Evolutionary conservation across 2,797 vertebrate species (phyloP), one percentile per base, ranked within the genome.

Genomic region (Peromyscus attwateri): DNA sequence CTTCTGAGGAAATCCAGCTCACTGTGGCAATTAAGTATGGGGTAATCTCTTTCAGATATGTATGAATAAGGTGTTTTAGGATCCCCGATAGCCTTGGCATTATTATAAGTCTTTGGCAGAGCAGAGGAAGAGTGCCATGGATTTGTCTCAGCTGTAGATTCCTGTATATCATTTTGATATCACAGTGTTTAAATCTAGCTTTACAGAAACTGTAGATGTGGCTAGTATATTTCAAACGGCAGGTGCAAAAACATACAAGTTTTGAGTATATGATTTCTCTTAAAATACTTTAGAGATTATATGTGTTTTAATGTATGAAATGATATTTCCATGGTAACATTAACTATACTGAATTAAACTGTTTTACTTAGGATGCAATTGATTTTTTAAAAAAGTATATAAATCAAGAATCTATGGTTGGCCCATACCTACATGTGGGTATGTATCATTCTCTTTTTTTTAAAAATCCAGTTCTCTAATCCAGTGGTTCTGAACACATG

Each of bases 1-100:
- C 49, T 94, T 89, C 73, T 77, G 66, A 88, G 83, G 82, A 97
- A 91, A 93, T 57, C 62, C 75, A 55, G 37, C 29, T 95, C 71
- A 93, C 57, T 85, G n/a, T 25, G 60, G 73, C n/a, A 64, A 66
- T 87, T 90, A 46, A 76, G 2, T 71, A 77, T 52, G 49, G 68
- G 64, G 34, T 34, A 66, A 57, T 92, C 68, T 64, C 92, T 96
- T 93, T 95, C 82, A 91, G 80, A 83, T 91, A 80, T 73, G 57
- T 95, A 25, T 60, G n/a, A 60, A 55, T 70, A 80, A 75, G 71
- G 55, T 46, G 87, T 93, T 94, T 96, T 73, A 89, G 88, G 93
- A 80, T 84, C 40, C 62, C 57, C 82, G 89, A 92, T 46, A 89
- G 17, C 52, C 64, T 84, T 92, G 43, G 29, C 43, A 84, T 96